Percentiles rank a stretch among this genome's conserved stretches.
Conservation (phyloP, 2,888 invertebrate species). For the Stictocephala bisonia region DNA sequence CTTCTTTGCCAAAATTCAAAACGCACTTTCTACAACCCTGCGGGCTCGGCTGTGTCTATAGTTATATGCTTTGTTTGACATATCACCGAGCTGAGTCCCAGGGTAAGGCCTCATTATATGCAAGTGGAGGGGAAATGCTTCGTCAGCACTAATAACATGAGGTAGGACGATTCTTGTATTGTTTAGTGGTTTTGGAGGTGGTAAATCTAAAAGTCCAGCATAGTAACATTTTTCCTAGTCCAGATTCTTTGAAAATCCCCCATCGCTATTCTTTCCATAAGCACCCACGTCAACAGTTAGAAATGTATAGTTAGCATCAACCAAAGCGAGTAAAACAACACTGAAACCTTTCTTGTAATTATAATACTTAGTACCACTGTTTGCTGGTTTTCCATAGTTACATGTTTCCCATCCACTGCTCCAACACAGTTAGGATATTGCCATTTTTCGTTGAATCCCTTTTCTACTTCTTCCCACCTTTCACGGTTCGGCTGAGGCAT, state of each 20-base stretch:
- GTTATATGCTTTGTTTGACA: too few species aligned
- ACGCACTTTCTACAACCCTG: too few species aligned
- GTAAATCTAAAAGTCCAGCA: neutral
- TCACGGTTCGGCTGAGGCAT: neutral
- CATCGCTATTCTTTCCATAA: conserved; percentile 7
- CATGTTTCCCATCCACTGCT: neutral
- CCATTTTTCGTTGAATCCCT: conserved; percentile 19
- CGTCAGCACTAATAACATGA: neutral
- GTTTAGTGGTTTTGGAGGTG: neutral
- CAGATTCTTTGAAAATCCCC: conserved; percentile 2
- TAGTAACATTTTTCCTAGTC: neutral
- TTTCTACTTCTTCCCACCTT: neutral
- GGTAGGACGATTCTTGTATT: neutral
- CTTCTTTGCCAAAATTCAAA: too few species aligned
- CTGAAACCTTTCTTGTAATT: conserved; percentile 16
- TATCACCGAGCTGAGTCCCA: neutral
- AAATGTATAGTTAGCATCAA: neutral
- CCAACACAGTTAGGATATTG: neutral
- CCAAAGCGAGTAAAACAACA: neutral
- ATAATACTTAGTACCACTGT: conserved; percentile 10
- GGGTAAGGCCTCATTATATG: neutral
- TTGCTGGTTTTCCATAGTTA: neutral
- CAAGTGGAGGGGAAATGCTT: conserved; percentile 1
- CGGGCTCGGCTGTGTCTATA: too few species aligned
- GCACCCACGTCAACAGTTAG: neutral